Percentiles rank a stretch among this genome's conserved stretches.
Evolutionary conservation across 2,797 vertebrate genomes (phyloP).

Genomic region (Microhierax caerulescens): DNA sequence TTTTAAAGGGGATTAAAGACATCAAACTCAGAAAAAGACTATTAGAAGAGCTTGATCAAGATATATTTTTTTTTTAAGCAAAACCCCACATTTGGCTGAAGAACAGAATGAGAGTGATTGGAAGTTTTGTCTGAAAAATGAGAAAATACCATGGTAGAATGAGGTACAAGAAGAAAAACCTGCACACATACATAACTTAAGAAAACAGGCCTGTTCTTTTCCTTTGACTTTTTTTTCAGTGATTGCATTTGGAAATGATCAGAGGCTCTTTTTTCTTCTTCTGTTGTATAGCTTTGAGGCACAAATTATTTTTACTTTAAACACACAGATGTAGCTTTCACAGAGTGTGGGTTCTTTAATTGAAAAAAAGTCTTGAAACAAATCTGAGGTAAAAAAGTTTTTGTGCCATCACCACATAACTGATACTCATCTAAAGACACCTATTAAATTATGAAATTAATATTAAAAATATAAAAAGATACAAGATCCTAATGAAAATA

Average conservation of each 20-base stretch:
- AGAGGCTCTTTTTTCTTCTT: background rate
- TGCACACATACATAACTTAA: background rate
- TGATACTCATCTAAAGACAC: background rate
- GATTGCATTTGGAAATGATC: background rate
- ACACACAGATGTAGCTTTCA: background rate
- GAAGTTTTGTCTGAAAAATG: background rate
- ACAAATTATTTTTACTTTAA: constrained; percentile 34
- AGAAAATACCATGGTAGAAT: background rate
- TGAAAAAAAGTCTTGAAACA: background rate
- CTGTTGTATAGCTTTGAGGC: background rate
- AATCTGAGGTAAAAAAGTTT: background rate
- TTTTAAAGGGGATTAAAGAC: background rate
- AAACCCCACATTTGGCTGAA: background rate
- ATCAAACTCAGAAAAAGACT: background rate
- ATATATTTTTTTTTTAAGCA: background rate
- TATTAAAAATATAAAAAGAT: background rate
- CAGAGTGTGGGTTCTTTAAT: background rate
- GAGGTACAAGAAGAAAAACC: background rate
- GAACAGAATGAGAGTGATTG: background rate
- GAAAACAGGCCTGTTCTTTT: background rate
- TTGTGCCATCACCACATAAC: background rate
- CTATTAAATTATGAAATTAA: background rate
- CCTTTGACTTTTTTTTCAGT: background rate
- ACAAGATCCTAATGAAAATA: background rate
- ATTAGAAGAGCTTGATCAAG: background rate